Conservation (phyloP, 2,113 vertebrate genomes). For the Atractosteus spatula region DNA sequence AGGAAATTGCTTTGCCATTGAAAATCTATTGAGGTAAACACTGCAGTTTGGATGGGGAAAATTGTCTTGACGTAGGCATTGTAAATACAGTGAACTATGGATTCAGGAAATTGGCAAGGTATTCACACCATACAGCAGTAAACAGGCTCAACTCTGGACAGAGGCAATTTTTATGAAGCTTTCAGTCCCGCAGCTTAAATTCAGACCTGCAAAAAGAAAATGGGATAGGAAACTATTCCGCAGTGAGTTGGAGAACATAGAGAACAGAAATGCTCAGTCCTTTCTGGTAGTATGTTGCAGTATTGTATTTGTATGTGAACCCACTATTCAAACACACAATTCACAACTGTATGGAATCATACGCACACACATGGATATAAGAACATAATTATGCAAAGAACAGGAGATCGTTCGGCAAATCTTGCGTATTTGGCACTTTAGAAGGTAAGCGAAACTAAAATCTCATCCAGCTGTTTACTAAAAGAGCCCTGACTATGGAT, state of each 20-base stretch:
- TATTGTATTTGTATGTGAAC: conserved; percentile 22
- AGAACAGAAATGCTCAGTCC: conserved; percentile 47
- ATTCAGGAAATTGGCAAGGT: conserved; percentile 72
- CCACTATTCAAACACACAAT: too few species aligned
- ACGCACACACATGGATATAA: too few species aligned
- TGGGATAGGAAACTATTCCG: conserved; percentile 64
- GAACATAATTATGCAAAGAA: too few species aligned
- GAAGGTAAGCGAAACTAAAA: too few species aligned
- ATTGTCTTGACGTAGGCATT: conserved; percentile 66
- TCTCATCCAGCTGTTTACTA: too few species aligned
- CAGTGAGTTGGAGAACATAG: conserved; percentile 41
- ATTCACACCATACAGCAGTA: conserved; percentile 59
- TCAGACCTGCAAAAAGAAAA: conserved; percentile 58
- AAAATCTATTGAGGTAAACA: conserved; percentile 61
- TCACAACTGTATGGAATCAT: too few species aligned
- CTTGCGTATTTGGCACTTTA: too few species aligned
- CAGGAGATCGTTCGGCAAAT: too few species aligned
- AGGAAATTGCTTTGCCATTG: conserved; percentile 69
- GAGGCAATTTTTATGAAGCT: conserved; percentile 73
- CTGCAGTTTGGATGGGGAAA: conserved; percentile 54
- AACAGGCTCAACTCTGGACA: conserved; percentile 58
- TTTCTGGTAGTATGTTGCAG: conserved; percentile 49
- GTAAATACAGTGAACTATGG: conserved; percentile 64
- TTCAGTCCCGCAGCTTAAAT: conserved; percentile 65
- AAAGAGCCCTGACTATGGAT: too few species aligned